Percentiles rank a stretch among this genome's conserved stretches.
Conservation (phyloP, 2,797 vertebrate species). For the Rhabdomys pumilio region DNA sequence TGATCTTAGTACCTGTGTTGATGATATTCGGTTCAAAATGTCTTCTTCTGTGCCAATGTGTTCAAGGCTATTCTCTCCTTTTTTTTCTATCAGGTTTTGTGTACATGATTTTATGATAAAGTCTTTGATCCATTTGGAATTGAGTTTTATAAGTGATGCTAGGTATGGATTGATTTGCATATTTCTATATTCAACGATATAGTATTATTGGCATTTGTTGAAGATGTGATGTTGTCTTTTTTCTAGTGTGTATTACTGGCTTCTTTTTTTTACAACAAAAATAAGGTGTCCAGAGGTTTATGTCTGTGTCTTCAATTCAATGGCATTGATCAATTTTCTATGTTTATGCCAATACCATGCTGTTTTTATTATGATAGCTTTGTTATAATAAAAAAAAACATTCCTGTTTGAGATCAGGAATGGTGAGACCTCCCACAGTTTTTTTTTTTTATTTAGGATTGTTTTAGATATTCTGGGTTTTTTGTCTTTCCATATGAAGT, state of each 20-base stretch:
- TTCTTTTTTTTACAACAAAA: too few species aligned
- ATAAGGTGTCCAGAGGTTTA: background rate
- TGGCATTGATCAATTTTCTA: background rate
- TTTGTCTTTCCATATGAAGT: background rate
- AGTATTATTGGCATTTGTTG: background rate
- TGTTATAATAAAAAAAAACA: background rate
- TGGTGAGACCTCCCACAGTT: background rate
- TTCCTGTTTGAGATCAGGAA: background rate
- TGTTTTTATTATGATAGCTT: background rate
- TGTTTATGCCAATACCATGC: background rate
- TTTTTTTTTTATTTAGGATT: background rate
- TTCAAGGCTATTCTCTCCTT: background rate
- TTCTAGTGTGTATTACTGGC: background rate
- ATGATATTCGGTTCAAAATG: background rate
- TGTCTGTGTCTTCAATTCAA: background rate
- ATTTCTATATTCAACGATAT: background rate
- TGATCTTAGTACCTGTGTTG: background rate
- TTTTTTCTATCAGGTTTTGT: background rate
- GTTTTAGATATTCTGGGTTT: background rate
- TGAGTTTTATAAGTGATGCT: background rate
- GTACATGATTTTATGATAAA: background rate
- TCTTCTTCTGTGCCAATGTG: background rate
- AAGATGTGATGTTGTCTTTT: background rate
- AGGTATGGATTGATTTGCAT: background rate
- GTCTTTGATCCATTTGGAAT: background rate